A percentile compares a stretch with the other conserved stretches of the same genome.
phyloP scores from a whole-genome alignment of 2,888 invertebrate genomes.

The Dilophus febrilis region DNA sequence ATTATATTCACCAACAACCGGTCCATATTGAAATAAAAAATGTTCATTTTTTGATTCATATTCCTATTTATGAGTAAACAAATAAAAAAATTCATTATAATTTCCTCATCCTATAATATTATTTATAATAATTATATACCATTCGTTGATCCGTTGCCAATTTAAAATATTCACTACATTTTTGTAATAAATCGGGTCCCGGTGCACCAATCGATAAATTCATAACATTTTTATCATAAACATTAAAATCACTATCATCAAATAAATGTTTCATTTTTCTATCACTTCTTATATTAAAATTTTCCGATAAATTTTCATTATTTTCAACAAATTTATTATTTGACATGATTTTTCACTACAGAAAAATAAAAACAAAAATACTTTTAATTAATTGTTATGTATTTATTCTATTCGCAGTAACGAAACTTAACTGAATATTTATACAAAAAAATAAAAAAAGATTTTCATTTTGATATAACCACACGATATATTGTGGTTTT shows the following conservation, averaged over 20 bases:
- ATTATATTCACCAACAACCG: slow-evolving; percentile 32
- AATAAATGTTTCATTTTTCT: slow-evolving; percentile 26
- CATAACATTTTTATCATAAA: slow-evolving; percentile 28
- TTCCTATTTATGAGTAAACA: slow-evolving; percentile 15
- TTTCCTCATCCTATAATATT: background rate
- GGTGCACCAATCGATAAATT: slow-evolving; percentile 38
- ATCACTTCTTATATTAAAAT: too few species aligned
- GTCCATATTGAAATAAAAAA: slow-evolving; percentile 37
- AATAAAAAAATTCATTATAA: too few species aligned
- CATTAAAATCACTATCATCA: slow-evolving; percentile 30
- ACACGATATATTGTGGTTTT: too few species aligned
- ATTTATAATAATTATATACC: slow-evolving; percentile 20
- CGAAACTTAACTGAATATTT: too few species aligned
- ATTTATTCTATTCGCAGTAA: too few species aligned
- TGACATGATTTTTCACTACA: too few species aligned
- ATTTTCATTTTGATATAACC: too few species aligned
- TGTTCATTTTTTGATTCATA: slow-evolving; percentile 22
- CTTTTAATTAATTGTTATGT: too few species aligned
- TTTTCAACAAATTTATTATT: too few species aligned
- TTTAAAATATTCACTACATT: slow-evolving; percentile 30
- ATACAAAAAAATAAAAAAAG: too few species aligned
- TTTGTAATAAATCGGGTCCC: slow-evolving; percentile 33
- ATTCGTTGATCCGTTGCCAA: slow-evolving; percentile 32
- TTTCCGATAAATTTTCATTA: too few species aligned
- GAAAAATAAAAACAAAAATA: too few species aligned